Percentiles rank a stretch among this genome's conserved stretches.
Conservation (phyloP, 2,888 invertebrate genomes). For the Mechanitis messenoides region DNA sequence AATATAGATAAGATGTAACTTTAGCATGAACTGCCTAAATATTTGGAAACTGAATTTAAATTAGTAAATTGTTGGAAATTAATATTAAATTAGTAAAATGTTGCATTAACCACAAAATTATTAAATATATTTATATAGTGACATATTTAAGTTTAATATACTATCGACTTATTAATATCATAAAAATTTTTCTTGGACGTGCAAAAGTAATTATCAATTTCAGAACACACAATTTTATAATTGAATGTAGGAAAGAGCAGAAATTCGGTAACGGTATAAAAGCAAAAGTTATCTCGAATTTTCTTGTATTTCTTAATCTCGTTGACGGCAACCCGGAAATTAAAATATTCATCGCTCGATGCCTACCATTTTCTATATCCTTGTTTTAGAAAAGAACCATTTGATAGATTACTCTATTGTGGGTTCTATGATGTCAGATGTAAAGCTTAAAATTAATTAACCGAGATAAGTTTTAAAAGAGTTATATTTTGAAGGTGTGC, state of each 20-base stretch:
- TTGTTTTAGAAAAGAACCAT: constrained; percentile 22
- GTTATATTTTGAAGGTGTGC: constrained; percentile 10
- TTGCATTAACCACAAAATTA: no score
- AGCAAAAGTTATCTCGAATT: constrained; percentile 27
- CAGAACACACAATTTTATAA: constrained; percentile 12
- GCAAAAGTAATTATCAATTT: neutral
- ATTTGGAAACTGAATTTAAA: no score
- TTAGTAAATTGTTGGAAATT: no score
- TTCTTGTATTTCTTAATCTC: constrained; percentile 30
- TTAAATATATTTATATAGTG: no score
- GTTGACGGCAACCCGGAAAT: constrained; percentile 30
- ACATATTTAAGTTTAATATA: no score
- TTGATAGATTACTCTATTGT: neutral
- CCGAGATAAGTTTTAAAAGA: constrained; percentile 8
- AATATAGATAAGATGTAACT: no score
- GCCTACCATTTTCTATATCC: constrained; percentile 26
- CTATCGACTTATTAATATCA: no score
- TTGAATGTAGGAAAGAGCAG: constrained; percentile 10
- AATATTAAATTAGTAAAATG: no score
- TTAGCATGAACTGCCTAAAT: no score
- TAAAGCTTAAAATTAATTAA: constrained; percentile 5
- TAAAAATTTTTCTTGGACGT: no score
- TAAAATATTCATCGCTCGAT: constrained; percentile 29
- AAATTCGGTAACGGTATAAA: constrained; percentile 22
- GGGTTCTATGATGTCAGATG: neutral